These are phyloP conservation scores for Thamnophis sirtalis DNA, from an alignment of 2,113 vertebrate species.

Conservation along the genomic window DNA sequence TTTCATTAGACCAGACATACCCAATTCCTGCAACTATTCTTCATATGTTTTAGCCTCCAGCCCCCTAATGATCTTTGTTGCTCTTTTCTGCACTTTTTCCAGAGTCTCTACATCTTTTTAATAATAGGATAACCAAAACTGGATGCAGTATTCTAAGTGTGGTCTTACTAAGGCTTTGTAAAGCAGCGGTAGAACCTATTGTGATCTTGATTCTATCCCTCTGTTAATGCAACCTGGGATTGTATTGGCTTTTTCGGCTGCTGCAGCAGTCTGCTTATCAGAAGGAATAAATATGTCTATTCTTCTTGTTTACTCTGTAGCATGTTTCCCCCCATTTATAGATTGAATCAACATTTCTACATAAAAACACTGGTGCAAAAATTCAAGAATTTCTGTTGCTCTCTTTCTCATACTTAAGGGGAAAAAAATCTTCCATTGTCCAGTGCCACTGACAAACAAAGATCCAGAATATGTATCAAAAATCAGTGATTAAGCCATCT, in stretches of 20 bases:
- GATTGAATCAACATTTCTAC: neutral
- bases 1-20: too few relatives aligned
- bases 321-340: neutral
- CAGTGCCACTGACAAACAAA: neutral
- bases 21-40: too few relatives aligned
- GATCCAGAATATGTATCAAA: neutral
- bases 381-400: neutral
- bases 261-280: neutral
- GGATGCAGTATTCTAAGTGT: neutral
- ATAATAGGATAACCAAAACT: neutral
- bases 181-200: neutral
- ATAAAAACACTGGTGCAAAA: neutral
- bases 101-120: neutral
- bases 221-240: neutral
- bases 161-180: neutral
- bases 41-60: too few relatives aligned
- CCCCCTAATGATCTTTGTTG: neutral
- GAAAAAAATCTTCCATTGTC: neutral
- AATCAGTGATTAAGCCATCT: neutral
- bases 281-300: neutral
- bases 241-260: neutral
- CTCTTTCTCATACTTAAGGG: neutral
- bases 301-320: neutral
- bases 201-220: neutral
- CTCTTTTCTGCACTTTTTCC: neutral